phyloP scores from a whole-genome alignment of 2,797 vertebrate species.

The Lates japonicus region DNA sequence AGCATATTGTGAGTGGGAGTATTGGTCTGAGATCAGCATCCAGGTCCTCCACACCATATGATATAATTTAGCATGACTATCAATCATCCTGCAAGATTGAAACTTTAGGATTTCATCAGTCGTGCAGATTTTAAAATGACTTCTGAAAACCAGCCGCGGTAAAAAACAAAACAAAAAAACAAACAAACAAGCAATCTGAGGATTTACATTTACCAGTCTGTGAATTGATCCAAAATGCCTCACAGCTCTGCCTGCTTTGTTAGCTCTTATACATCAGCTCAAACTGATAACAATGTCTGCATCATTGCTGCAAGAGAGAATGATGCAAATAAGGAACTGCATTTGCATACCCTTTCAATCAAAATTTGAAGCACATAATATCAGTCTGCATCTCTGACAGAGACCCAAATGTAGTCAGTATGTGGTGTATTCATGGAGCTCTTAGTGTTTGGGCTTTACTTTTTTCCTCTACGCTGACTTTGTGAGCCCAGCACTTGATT shows the following conservation, averaged over 20 bases:
- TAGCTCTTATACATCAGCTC: slow-evolving; percentile 52
- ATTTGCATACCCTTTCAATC: slow-evolving; percentile 70
- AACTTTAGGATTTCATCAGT: slow-evolving; percentile 18
- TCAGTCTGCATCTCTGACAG: slow-evolving; percentile 65
- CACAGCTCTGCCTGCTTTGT: slow-evolving; percentile 43
- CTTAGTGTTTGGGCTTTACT: slow-evolving; percentile 17
- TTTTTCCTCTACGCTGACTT: slow-evolving; percentile 8
- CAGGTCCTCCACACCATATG: slow-evolving; percentile 41
- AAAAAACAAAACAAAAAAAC: neutral
- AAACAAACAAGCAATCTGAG: slow-evolving; percentile 26
- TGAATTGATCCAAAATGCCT: slow-evolving; percentile 49
- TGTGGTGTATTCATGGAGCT: slow-evolving; percentile 32
- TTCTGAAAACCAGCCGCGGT: slow-evolving; percentile 4
- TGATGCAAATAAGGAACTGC: slow-evolving; percentile 53
- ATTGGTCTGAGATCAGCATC: slow-evolving; percentile 43
- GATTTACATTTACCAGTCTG: slow-evolving; percentile 49
- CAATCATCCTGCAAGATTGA: slow-evolving; percentile 41
- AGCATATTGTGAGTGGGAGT: slow-evolving; percentile 69
- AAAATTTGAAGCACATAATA: slow-evolving; percentile 59
- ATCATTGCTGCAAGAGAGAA: slow-evolving; percentile 33
- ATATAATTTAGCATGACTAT: slow-evolving; percentile 36
- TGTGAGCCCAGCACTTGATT: slow-evolving; percentile 34
- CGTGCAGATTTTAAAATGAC: slow-evolving; percentile 11
- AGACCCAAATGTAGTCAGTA: slow-evolving; percentile 39
- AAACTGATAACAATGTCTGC: slow-evolving; percentile 57